Evolutionary conservation across 2,888 invertebrate genomes (phyloP), one percentile per base, ranked within the genome.

Genomic region (Rhaphigaster nebulosa): DNA sequence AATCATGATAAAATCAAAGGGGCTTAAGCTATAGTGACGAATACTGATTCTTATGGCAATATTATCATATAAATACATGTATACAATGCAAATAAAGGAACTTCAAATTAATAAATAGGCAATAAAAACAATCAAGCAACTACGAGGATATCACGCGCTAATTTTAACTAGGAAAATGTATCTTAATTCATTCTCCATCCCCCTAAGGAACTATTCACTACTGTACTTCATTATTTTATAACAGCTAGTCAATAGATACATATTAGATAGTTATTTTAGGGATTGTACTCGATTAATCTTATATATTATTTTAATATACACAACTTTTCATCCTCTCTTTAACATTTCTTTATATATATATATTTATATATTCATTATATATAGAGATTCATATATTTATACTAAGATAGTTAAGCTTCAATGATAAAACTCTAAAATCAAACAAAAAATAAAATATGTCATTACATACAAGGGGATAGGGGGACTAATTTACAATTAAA

Each of bases 341-440:
- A 65, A 89, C 56, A 89, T 56, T 54, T 88, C 45, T 56, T 41
- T 38, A 56, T 88, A 56, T 88, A n/a, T n/a, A 56, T 56, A 54
- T 54, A 56, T 88, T 29, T 56, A 89, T 90, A 87, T 87, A 90
- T 87, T 80, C 26, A 84, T 50, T 76, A 80, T 80, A 65, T 70
- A 54, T 54, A 89, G 45, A 65, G n/a, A 65, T 89, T 41, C 50
- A 90, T 90, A 80, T 54, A 80, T 54, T 90, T 90, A 90, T 84
- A 84, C 87, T 90, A 90, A 54, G 54, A 87, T 54, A 52, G 54
- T 90, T 87, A 90, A 84, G 90, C 80, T 87, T 90, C 87, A 84
- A 65, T 38, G 87, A 87, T 90, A 90, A 90, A 90, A 84, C 80
- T 90, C 90, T 90, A 87, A 90, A 87, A 84, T 90, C 90, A 90